phyloP scores from a whole-genome alignment of 1,140 invertebrate species.

The Microvelia longipes region DNA sequence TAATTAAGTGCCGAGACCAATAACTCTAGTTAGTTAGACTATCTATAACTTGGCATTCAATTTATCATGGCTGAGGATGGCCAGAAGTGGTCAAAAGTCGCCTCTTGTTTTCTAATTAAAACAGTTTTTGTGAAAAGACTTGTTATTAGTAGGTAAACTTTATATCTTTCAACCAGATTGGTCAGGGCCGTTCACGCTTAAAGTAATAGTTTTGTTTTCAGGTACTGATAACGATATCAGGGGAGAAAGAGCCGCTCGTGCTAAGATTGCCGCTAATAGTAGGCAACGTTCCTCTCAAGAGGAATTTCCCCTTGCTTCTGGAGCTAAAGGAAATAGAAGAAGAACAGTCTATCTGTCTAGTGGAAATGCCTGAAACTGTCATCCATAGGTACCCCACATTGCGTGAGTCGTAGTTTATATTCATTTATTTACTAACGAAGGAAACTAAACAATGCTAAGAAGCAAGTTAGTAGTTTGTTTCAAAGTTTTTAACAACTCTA shows the following conservation, averaged over 20 bases:
- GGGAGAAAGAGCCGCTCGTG: slow-evolving; percentile 18
- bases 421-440: neutral
- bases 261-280: slow-evolving; percentile 24
- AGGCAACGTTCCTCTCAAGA: slow-evolving; percentile 23
- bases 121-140: too few species aligned
- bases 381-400: slow-evolving; percentile 6
- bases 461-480: neutral
- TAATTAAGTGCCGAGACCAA: too few species aligned
- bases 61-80: too few species aligned
- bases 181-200: too few species aligned
- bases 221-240: slow-evolving; percentile 22
- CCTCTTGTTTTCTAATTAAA: too few species aligned
- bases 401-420: slow-evolving; percentile 13
- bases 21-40: too few species aligned
- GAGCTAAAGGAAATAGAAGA: neutral
- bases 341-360: neutral
- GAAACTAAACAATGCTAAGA: neutral
- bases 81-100: too few species aligned
- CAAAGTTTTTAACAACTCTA: too few species aligned
- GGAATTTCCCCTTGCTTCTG: slow-evolving; percentile 9
- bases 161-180: too few species aligned
- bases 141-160: too few species aligned
- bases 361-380: slow-evolving; percentile 4
- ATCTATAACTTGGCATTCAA: too few species aligned
- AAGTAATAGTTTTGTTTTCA: too few species aligned